Conservation (phyloP, 2,888 invertebrate genomes). For the Epicampocera succincta region DNA sequence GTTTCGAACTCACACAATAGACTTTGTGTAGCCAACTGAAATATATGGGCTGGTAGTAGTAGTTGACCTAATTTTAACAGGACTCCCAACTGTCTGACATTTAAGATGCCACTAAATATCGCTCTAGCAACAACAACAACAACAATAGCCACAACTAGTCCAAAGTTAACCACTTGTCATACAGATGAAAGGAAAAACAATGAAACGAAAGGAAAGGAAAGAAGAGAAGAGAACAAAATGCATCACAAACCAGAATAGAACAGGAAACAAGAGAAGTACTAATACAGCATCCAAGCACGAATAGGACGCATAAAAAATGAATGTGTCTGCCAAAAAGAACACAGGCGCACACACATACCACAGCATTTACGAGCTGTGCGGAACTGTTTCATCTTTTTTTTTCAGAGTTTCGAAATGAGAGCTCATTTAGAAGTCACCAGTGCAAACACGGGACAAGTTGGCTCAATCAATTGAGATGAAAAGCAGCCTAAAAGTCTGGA, state of each 20-base stretch:
- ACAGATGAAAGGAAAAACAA: conserved; percentile 38
- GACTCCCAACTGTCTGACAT: conserved; percentile 59
- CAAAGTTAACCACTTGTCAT: conserved; percentile 56
- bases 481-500: conserved; percentile 45
- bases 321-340: conserved; percentile 4
- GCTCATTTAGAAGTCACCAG: conserved; percentile 32
- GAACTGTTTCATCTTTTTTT: conserved; percentile 33
- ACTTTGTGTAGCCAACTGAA: too few species aligned
- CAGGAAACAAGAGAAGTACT: conserved; percentile 46
- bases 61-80: conserved; percentile 55
- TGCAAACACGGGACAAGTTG: conserved; percentile 2
- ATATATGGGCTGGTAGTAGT: conserved; percentile 37
- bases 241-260: conserved; percentile 36
- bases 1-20: too few species aligned
- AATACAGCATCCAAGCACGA: conserved; percentile 9
- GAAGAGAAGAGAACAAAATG: not conserved
- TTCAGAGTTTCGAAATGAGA: conserved; percentile 35
- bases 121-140: conserved; percentile 24
- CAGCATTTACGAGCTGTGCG: not conserved
- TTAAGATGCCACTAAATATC: conserved; percentile 48
- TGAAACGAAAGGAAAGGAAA: not conserved
- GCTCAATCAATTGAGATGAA: conserved; percentile 2
- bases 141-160: conserved; percentile 8
- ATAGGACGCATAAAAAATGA: conserved; percentile 17
- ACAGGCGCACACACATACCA: not conserved